Evolutionary conservation across 2,888 invertebrate genomes (phyloP), one percentile per base, ranked within the genome.

Genomic region (Meliscaeva auricollis): DNA sequence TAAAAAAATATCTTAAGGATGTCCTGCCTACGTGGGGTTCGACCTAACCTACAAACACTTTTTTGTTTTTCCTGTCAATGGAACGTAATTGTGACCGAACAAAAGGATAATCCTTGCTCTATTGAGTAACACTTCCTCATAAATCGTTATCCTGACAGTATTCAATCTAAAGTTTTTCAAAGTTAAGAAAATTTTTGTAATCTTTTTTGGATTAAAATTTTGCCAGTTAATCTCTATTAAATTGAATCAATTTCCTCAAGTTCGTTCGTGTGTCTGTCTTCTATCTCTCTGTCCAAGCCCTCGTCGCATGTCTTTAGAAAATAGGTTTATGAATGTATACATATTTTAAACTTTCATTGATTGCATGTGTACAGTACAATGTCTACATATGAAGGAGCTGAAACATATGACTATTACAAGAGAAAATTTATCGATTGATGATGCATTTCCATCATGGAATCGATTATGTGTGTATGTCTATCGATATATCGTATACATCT

Each of bases 191-290:
- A 60, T 68, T 17, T n/a, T 52, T n/a, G 9, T 60, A 66, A 22
- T 69, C 62, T 54, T 68, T 68, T n/a, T 20, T 22, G 54, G 68
- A 77, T 69, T 82, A 46, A 77, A 41, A 38, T 68, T 66, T 30
- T 52, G 26, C 20, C 44, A 82, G 66, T 82, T 82, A 72, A 77
- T 66, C 81, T 82, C 48, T 68, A 77, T 73, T 77, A 73, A 77
- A 73, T 73, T 62, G 17, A 58, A 32, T 30, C 66, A 76, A 68
- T 72, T 44, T 52, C 35, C 48, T 44, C 30, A 44, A 56, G 64
- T 15, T 20, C 30, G 26, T 26, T 4, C 26, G 20, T 22, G 15
- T 54, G 15, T 15, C 30, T 15, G 15, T n/a, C 15, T 1, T 13
- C 38, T 13, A 11, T 32, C n/a, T n/a, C n/a, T n/a, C n/a, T n/a